Conservation (phyloP, 2,797 vertebrate species). For the Moxostoma hubbsi region DNA sequence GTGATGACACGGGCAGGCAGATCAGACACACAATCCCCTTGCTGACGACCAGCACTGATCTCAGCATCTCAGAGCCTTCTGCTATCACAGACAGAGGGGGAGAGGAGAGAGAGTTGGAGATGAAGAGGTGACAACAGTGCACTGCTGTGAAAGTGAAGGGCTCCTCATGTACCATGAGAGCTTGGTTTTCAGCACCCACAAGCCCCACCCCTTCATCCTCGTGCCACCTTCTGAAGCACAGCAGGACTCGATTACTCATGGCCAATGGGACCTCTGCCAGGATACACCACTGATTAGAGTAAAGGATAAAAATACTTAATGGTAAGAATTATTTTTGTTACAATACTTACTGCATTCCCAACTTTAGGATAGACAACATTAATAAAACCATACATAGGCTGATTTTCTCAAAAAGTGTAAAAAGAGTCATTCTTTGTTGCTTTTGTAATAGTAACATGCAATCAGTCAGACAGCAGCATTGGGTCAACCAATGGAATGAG, state of each 20-base stretch:
- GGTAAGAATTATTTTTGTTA: too few species aligned
- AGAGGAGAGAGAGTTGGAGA: conserved; percentile 3
- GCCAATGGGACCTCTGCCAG: too few species aligned
- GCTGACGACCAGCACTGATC: conserved; percentile 76
- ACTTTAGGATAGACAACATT: too few species aligned
- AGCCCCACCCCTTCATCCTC: conserved; percentile 15
- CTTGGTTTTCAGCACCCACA: conserved; percentile 51
- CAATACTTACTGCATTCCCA: too few species aligned
- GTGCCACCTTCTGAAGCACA: conserved; percentile 43
- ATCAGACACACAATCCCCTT: conserved; percentile 67
- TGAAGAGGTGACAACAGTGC: conserved; percentile 71
- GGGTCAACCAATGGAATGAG: too few species aligned
- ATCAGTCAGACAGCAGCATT: too few species aligned
- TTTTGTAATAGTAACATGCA: too few species aligned
- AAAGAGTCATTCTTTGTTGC: too few species aligned
- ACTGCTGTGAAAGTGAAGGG: conserved; percentile 61
- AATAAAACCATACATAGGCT: too few species aligned
- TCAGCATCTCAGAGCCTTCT: conserved; percentile 68
- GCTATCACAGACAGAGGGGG: conserved; percentile 65
- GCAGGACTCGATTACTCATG: not conserved
- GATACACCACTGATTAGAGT: too few species aligned
- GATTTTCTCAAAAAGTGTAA: too few species aligned
- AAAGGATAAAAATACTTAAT: not conserved
- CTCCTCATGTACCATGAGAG: conserved; percentile 36
- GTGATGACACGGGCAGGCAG: conserved; percentile 65